Base-by-base conservation (phyloP, 2,888 invertebrate species). In the Drosophila buzzatii region DNA sequence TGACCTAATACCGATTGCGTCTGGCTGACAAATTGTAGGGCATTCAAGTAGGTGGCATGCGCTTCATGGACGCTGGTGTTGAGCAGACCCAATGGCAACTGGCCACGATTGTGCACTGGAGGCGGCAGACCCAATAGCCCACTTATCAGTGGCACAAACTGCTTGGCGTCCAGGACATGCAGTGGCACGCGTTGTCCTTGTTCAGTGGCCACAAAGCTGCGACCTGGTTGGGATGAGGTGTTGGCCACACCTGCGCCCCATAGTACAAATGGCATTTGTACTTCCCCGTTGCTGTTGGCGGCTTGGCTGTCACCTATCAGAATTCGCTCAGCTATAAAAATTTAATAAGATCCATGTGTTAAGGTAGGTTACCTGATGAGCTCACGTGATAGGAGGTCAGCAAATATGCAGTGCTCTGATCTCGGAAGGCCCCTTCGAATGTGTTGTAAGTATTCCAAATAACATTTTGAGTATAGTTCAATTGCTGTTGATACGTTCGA, bases 301-400 rank as follows among this genome's bases (percentile, higher is more conserved):
- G 97, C 96, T 2, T 20, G 45, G 27, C 10, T 8, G 14, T 10
- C 6, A 16, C 42, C 78, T 75, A 23, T 20, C 14, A 10, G 20
- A 3, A 33, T 12, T 14, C 2, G 1, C 2, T 0, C 9, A 53
- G 37, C 2, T 23, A 16, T 33, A 4, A 7, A 12, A n/a, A 61
- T 16, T n/a, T 12, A 1, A 39, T 7, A 33, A 18, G 18, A 7
- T 33, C 12, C 3, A 51, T 7, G 1, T 27, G 0, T 8, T 12
- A 0, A n/a, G n/a, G 0, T 1, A 18, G 16, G 60, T 73, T 51
- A 92, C 99, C 96, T 20, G 99, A 98, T 18, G 99, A 98, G 99
- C 99, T 99, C 66, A 98, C 99, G 94, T 99, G 99, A 93, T 99
- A 99, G 8, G 99, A 95, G 14, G 99, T 98, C 92, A 99, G 96